These are phyloP conservation scores for Pseudopipra pipra DNA, from an alignment of 2,113 vertebrate genomes.

Conservation along the genomic window DNA sequence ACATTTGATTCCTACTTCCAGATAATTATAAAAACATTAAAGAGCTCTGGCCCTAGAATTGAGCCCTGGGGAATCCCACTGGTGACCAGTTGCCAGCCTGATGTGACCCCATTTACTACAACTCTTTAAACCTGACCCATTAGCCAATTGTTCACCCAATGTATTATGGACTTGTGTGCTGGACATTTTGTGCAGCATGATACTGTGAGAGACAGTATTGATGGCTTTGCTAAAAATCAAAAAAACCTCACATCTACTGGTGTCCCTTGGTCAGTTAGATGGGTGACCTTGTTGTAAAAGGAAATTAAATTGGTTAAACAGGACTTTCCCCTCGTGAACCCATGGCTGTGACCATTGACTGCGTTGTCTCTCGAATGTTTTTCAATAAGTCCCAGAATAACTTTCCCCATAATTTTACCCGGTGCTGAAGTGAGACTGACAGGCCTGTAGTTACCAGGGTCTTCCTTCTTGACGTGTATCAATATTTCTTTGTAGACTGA, in stretches of 20 bases:
- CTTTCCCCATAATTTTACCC: not conserved
- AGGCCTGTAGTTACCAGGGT: not conserved
- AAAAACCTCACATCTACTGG: not conserved
- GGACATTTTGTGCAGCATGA: not conserved
- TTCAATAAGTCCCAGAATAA: not conserved
- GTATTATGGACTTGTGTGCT: not conserved
- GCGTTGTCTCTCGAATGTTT: not conserved
- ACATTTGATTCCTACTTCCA: not conserved
- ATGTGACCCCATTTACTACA: not conserved
- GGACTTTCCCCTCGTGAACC: not conserved
- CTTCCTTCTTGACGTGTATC: slow-evolving; percentile 12
- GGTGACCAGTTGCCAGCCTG: not conserved
- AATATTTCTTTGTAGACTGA: slow-evolving; percentile 79
- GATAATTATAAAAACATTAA: not conserved
- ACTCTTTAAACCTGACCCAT: not conserved
- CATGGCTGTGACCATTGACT: not conserved
- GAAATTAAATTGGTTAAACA: not conserved
- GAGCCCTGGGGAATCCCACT: not conserved
- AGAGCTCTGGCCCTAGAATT: not conserved
- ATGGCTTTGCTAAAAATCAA: not conserved
- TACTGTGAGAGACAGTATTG: not conserved
- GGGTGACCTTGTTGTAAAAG: not conserved
- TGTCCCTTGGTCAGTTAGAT: not conserved
- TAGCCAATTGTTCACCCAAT: not conserved
- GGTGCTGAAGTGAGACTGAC: not conserved